Percentiles rank a stretch among this genome's conserved stretches.
Conservation (phyloP, 2,797 vertebrate genomes). For the Rousettus madagascariensis region DNA sequence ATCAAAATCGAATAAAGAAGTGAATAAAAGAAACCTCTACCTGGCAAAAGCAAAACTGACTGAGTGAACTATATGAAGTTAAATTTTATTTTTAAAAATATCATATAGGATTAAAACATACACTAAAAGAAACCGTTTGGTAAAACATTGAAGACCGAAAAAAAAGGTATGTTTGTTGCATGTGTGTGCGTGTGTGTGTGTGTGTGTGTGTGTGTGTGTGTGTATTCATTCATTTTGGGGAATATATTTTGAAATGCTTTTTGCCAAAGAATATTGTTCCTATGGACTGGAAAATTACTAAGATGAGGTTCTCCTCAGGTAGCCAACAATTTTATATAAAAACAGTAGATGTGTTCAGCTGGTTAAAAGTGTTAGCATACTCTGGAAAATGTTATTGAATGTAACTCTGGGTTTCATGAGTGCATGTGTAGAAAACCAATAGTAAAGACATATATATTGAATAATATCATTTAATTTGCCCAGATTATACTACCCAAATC, state of each 20-base stretch:
- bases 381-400: background rate
- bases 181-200: fast-evolving
- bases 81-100: constrained; percentile 45
- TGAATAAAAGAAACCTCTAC: constrained; percentile 5
- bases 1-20: background rate
- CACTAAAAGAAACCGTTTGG: background rate
- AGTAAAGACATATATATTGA: background rate
- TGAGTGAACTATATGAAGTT: background rate
- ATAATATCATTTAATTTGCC: background rate
- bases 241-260: constrained; percentile 48
- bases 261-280: background rate
- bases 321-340: constrained; percentile 17
- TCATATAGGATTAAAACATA: constrained; percentile 24
- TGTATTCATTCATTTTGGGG: background rate
- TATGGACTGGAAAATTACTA: constrained; percentile 46
- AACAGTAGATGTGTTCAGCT: background rate
- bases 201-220: fast-evolving
- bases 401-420: background rate
- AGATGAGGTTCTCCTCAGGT: constrained; percentile 1
- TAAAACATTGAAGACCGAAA: background rate
- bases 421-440: background rate
- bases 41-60: background rate
- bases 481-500: background rate
- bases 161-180: background rate
- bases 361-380: background rate